Evolutionary conservation across 2,888 invertebrate genomes (phyloP), one percentile per base, ranked within the genome.

Genomic region (Synergus umbraculus): DNA sequence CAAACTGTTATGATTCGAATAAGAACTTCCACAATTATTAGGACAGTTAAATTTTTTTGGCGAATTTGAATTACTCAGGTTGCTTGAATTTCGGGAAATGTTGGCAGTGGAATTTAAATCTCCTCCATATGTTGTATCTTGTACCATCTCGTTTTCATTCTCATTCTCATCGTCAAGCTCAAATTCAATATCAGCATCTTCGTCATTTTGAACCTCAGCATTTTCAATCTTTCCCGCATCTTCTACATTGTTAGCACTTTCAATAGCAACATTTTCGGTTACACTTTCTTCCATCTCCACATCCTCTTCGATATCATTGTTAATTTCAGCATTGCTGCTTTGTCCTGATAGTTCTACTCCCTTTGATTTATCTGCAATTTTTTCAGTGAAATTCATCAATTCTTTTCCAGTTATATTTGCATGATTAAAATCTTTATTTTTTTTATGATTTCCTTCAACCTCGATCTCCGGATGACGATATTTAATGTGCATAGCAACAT

Each of bases 1-100:
- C 64, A 91, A 82, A 86, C 94, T 94, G 77, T 87, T 87, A 54
- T 86, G 82, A 46, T 88, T 88, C 76, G 87, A 86, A 18, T 85
- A 85, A 82, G 90, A 92, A 8, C 83, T 81, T 41, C 86, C 85
- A 29, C 86, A 85, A 79, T 88, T 88, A 46, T 85, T 85, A 4
- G 88, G 84, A 79, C 89, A 89, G 4, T 82, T 3, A 10, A 65
- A 77, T 46, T 29, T 77, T 29, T 65, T 64, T 8, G n/a, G 7
- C 66, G 41, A 15, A 58, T n/a, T 41, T 37, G n/a, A 15, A 18
- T 37, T 54, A 18, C 7, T 15, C 7, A 13, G 9, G 49, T 37
- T 73, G 9, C 41, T 18, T n/a, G 41, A 18, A 18, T 18, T 66
- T n/a, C 8, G 43, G 3, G 43, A 41, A 66, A 49, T 4, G 10